A percentile compares a stretch with the other conserved stretches of the same genome.
Evolutionary conservation across 2,113 vertebrate genomes (phyloP).

Genomic region (Brienomyrus longianalis): DNA sequence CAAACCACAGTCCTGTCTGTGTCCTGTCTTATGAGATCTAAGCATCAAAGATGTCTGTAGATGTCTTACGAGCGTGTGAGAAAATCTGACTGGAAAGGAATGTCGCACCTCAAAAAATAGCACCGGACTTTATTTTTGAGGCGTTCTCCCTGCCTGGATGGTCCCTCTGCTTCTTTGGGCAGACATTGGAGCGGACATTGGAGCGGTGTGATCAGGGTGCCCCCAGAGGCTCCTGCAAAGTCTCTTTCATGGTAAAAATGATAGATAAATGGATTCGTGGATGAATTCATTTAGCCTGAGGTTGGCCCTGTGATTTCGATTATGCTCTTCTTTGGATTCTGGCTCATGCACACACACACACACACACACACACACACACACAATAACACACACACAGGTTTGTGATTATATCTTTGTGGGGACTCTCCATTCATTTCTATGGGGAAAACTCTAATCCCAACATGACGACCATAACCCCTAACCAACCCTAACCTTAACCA

Average conservation of each 20-base stretch:
- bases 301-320: not conserved
- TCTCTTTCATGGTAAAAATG: not conserved
- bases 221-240: too few relatives aligned
- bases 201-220: not conserved
- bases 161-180: not conserved
- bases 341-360: not conserved
- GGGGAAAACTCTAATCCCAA: too few relatives aligned
- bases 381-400: not conserved
- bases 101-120: slow-evolving; percentile 65
- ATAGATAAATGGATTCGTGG: not conserved
- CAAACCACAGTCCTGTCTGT: slow-evolving; percentile 47
- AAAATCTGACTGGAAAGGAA: slow-evolving; percentile 64
- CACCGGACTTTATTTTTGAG: slow-evolving; percentile 44
- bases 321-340: not conserved
- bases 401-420: too few relatives aligned
- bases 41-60: slow-evolving; percentile 68
- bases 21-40: slow-evolving; percentile 48
- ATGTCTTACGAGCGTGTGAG: slow-evolving; percentile 69
- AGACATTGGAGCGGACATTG: not conserved
- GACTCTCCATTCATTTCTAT: too few relatives aligned
- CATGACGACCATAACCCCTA: too few relatives aligned
- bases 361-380: not conserved
- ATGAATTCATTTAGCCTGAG: not conserved
- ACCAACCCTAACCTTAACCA: too few relatives aligned
- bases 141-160: slow-evolving; percentile 23